A percentile compares a stretch with the other conserved stretches of the same genome.
phyloP scores from a whole-genome alignment of 1,140 invertebrate species.

The Eueides isabella region DNA sequence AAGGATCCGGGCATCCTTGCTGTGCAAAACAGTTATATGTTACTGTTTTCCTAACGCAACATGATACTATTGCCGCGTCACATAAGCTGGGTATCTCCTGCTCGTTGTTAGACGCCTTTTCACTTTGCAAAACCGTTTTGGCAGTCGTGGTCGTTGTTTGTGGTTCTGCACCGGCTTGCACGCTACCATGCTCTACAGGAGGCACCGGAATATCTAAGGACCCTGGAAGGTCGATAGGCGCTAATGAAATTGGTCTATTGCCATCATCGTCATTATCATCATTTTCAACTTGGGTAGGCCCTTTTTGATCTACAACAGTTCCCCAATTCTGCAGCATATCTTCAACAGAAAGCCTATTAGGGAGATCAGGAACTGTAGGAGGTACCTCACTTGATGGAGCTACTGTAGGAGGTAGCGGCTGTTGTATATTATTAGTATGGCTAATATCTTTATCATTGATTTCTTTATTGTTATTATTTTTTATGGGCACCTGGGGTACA shows the following conservation, averaged over 20 bases:
- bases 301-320: slow-evolving; percentile 37
- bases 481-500: slow-evolving; percentile 4
- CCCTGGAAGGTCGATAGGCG: slow-evolving; percentile 49
- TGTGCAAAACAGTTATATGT: slow-evolving; percentile 41
- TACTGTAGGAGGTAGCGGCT: neutral
- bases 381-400: neutral
- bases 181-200: slow-evolving; percentile 62
- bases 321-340: slow-evolving; percentile 51
- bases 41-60: slow-evolving; percentile 37
- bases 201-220: slow-evolving; percentile 50
- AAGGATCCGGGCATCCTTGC: slow-evolving; percentile 37
- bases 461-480: slow-evolving; percentile 4
- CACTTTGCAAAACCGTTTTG: neutral
- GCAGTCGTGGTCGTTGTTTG: neutral
- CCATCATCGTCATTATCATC: slow-evolving; percentile 49
- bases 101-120: neutral
- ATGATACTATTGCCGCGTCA: slow-evolving; percentile 45
- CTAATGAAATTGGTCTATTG: slow-evolving; percentile 61
- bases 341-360: slow-evolving; percentile 47
- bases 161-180: slow-evolving; percentile 43
- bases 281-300: slow-evolving; percentile 43
- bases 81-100: slow-evolving; percentile 32
- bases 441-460: slow-evolving; percentile 8
- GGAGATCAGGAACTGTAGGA: slow-evolving; percentile 34
- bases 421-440: slow-evolving; percentile 12